Evolutionary conservation across 2,797 vertebrate genomes (phyloP).

Genomic region (Crenuchus spilurus): DNA sequence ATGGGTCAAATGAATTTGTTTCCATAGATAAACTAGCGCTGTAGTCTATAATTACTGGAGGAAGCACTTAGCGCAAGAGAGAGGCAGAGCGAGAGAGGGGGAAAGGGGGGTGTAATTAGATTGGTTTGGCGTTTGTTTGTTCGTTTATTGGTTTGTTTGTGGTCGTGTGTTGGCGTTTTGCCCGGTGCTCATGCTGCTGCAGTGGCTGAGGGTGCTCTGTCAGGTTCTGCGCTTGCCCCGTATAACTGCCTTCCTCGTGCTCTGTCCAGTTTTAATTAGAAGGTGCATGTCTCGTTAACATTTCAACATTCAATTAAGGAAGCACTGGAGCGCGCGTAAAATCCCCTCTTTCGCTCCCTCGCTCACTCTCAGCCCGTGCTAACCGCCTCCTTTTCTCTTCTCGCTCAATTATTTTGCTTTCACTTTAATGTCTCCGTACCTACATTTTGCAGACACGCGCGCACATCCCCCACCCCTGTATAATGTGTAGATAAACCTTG

Average conservation of each 20-base stretch:
- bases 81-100: constrained; percentile 22
- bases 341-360: constrained; percentile 20
- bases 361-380: constrained; percentile 2
- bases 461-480: constrained; percentile 2
- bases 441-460: not conserved
- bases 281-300: constrained; percentile 80
- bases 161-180: constrained; percentile 67
- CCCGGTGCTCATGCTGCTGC: constrained; percentile 68
- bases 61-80: constrained; percentile 55
- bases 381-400: constrained; percentile 6
- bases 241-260: constrained; percentile 65
- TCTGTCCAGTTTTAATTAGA: constrained; percentile 78
- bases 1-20: constrained; percentile 61
- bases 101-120: constrained; percentile 58
- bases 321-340: constrained; percentile 69
- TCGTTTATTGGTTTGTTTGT: constrained; percentile 67
- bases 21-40: constrained; percentile 55
- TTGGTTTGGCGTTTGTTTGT: constrained; percentile 70
- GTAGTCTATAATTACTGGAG: constrained; percentile 55
- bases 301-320: constrained; percentile 84
- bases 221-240: constrained; percentile 35
- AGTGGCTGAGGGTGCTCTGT: constrained; percentile 54
- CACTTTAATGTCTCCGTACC: constrained; percentile 14
- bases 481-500: constrained; percentile 44
- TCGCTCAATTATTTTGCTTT: constrained; percentile 38